Percentiles rank a stretch among this genome's conserved stretches.
These are phyloP conservation scores for Buceros bicornis DNA, from an alignment of 2,797 vertebrate species.

Conservation along the genomic window DNA sequence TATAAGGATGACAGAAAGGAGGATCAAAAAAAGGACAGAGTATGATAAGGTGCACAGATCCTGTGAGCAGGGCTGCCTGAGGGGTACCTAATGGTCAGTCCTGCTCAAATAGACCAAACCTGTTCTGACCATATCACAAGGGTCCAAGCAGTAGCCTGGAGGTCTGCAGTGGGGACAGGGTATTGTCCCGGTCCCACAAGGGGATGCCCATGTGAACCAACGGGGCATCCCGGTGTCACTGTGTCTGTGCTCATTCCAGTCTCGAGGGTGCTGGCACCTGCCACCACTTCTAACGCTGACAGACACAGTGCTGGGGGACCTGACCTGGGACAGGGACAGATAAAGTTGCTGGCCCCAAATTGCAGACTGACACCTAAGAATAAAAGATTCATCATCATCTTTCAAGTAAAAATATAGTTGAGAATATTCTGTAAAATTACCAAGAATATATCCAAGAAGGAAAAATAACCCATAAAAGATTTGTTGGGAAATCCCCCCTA, in stretches of 20 bases:
- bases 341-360: accelerated
- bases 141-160: background rate
- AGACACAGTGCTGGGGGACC: background rate
- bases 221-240: background rate
- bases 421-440: background rate
- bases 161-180: accelerated
- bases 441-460: background rate
- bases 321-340: background rate
- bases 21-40: background rate
- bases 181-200: background rate
- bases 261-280: background rate
- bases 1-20: background rate
- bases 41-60: background rate
- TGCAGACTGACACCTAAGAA: background rate
- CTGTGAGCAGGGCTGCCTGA: background rate
- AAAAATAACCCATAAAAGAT: background rate
- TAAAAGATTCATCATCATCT: background rate
- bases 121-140: background rate
- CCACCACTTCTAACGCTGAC: background rate
- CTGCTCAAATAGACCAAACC: background rate
- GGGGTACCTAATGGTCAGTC: background rate
- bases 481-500: background rate
- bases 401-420: background rate
- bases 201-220: accelerated
- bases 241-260: background rate